These are phyloP conservation scores for Zosterops lateralis DNA, from an alignment of 2,113 vertebrate genomes.

Conservation along the genomic window DNA sequence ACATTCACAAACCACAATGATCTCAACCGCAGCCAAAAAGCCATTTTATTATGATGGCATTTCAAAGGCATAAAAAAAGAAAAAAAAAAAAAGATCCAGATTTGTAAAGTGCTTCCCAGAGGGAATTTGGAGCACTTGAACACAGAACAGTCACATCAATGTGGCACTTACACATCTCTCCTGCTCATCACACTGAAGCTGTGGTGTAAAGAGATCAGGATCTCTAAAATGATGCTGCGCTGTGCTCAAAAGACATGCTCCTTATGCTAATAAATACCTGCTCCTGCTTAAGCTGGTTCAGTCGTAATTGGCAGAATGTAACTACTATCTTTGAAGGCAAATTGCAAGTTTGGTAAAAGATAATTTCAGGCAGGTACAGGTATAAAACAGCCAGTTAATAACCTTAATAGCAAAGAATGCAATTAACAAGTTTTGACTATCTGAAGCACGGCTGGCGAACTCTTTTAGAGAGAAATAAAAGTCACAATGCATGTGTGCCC, in stretches of 20 bases:
- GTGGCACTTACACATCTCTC: neutral
- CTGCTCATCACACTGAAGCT: neutral
- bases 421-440: neutral
- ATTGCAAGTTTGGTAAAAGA: slow-evolving; percentile 25
- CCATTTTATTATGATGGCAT: neutral
- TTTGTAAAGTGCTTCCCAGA: neutral
- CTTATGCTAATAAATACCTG: neutral
- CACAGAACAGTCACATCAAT: neutral
- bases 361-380: neutral
- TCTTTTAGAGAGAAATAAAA: neutral
- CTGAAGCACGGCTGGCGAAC: neutral
- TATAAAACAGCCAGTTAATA: neutral
- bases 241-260: neutral
- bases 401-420: neutral
- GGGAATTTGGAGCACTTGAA: neutral
- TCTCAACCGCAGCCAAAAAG: neutral
- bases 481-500: too few relatives aligned
- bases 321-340: neutral
- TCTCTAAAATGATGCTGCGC: neutral
- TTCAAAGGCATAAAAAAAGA: neutral
- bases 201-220: neutral
- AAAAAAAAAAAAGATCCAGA: neutral
- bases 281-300: neutral
- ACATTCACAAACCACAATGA: neutral
- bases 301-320: neutral